A percentile compares a stretch with the other conserved stretches of the same genome.
Conservation (phyloP, 1,140 invertebrate species). For the Daktulosphaira vitifoliae region DNA sequence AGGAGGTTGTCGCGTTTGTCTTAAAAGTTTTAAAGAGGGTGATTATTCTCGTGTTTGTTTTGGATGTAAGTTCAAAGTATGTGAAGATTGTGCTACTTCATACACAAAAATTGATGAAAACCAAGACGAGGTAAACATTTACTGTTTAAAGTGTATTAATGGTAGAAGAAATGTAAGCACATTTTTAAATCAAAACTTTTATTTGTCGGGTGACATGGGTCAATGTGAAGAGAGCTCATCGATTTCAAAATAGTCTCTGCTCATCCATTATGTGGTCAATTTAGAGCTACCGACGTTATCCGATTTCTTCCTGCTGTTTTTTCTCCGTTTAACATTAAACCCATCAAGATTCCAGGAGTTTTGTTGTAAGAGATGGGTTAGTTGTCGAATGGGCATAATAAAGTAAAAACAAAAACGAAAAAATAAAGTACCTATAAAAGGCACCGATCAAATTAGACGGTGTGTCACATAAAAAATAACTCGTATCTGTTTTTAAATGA, state of each 20-base stretch:
- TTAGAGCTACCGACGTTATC: background rate
- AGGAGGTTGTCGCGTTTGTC: constrained; percentile 72
- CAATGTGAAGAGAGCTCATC: background rate
- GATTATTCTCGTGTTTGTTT: constrained; percentile 74
- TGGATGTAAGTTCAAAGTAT: constrained; percentile 79
- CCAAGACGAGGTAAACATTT: constrained; percentile 60
- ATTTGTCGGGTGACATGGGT: background rate
- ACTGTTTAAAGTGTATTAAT: background rate
- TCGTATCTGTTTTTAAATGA: constrained; percentile 20
- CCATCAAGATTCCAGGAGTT: constrained; percentile 11
- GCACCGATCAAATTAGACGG: constrained; percentile 8
- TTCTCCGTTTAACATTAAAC: constrained; percentile 9
- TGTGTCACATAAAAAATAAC: constrained; percentile 3
- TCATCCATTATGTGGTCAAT: constrained; percentile 27
- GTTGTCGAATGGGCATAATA: background rate
- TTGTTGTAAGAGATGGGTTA: background rate
- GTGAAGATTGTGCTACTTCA: constrained; percentile 76
- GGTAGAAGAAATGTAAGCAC: background rate
- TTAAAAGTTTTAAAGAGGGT: constrained; percentile 75
- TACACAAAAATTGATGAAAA: constrained; percentile 74
- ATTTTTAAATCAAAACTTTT: background rate
- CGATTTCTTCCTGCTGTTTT: constrained; percentile 1
- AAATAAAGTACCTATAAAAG: constrained; percentile 15
- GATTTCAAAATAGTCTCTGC: constrained; percentile 24
- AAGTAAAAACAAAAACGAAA: background rate